Percentiles rank a stretch among this genome's conserved stretches.
These are phyloP conservation scores for chimpanzee (Pan troglodytes) DNA, from an alignment of 2,113 vertebrate genomes.

Conservation along the genomic window NHGRI_mPanTro3-v2.1_pri NC_072414.2:65736001-65736500, in stretches of 20 bases:
- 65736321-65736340: not conserved
- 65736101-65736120: not conserved
- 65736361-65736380: not conserved
- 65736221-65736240: not conserved
- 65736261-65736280: not conserved
- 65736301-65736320: not conserved
- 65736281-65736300: not conserved
- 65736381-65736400: not conserved
- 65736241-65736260: not conserved
- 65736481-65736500: not conserved
- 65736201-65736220: not conserved
- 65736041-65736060: not conserved
- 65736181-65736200: not conserved
- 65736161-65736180: not conserved
- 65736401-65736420: not conserved
- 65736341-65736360: not conserved
- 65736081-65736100: not conserved
- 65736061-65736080: not conserved
- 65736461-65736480: not conserved
- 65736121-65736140: not conserved
- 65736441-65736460: not conserved
- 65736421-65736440: not conserved
- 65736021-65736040: not conserved
- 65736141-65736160: not conserved
- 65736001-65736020: not conserved